Evolutionary conservation across 2,888 invertebrate species (phyloP).

Genomic region (Entomobrya proxima): DNA sequence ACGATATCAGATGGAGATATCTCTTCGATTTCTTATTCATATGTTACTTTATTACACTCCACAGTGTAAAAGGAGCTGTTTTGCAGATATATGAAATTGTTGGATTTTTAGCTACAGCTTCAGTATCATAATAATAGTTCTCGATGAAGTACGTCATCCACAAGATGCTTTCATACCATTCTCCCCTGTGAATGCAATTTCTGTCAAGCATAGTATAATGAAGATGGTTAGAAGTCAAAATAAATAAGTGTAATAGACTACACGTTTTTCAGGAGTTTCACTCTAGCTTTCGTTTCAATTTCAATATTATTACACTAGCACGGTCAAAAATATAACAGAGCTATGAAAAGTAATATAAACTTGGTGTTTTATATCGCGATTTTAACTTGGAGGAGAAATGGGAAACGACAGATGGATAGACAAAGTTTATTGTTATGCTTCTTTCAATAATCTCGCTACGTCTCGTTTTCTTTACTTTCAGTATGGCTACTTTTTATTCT

Average conservation of each 20-base stretch:
- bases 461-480: not conserved
- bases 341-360: too few relatives aligned
- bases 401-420: conserved; percentile 49
- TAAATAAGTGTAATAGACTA: not conserved
- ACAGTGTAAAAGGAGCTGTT: not conserved
- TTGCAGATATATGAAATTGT: not conserved
- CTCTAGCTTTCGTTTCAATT: too few relatives aligned
- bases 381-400: not conserved
- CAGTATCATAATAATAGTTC: not conserved
- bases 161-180: not conserved
- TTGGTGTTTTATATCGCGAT: not conserved
- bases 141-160: conserved; percentile 21
- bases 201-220: not conserved
- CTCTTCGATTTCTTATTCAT: not conserved
- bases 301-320: too few relatives aligned
- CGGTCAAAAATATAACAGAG: too few relatives aligned
- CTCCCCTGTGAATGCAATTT: not conserved
- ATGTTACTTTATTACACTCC: not conserved
- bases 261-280: too few relatives aligned
- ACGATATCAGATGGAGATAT: conserved; percentile 18
- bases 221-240: not conserved
- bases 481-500: too few relatives aligned
- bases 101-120: not conserved
- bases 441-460: conserved; percentile 19
- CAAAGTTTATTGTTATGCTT: conserved; percentile 47